A percentile compares a stretch with the other conserved stretches of the same genome.
These are phyloP conservation scores for Rhopalosiphum nymphaeae DNA, from an alignment of 2,888 invertebrate species.

Conservation along the genomic window DNA sequence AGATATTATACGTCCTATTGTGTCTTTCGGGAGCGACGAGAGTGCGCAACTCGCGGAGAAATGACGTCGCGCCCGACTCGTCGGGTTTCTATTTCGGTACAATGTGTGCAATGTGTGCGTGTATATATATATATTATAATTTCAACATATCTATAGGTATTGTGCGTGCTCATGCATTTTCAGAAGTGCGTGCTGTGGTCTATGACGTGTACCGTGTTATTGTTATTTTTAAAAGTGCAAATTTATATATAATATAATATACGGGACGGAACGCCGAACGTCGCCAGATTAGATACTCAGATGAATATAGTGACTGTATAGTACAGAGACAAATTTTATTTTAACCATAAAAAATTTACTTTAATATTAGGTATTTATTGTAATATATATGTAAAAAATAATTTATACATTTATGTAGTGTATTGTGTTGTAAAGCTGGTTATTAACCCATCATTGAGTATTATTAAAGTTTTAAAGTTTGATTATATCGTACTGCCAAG, in stretches of 20 bases:
- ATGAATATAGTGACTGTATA: not conserved
- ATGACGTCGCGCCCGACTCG: not conserved
- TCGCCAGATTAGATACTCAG: not conserved
- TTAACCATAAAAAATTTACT: not conserved
- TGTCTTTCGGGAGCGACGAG: not conserved
- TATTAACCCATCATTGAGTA: not conserved
- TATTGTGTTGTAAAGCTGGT: not conserved
- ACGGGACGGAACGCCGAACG: not conserved
- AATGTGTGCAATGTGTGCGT: not conserved
- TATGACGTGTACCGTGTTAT: not conserved
- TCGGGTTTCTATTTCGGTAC: constrained; percentile 29
- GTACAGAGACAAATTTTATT: not conserved
- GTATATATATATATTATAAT: not conserved
- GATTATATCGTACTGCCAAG: not conserved
- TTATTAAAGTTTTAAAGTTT: not conserved
- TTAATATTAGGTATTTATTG: too few species aligned
- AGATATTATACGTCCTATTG: not conserved
- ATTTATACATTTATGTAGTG: too few species aligned
- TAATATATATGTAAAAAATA: too few species aligned
- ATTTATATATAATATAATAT: not conserved
- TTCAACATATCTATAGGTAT: not conserved
- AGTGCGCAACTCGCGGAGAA: not conserved
- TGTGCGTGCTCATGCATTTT: constrained; percentile 40
- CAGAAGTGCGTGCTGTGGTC: not conserved
- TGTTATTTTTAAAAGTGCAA: not conserved